phyloP scores from a whole-genome alignment of 1,140 invertebrate genomes.

The Lerema accius region DNA sequence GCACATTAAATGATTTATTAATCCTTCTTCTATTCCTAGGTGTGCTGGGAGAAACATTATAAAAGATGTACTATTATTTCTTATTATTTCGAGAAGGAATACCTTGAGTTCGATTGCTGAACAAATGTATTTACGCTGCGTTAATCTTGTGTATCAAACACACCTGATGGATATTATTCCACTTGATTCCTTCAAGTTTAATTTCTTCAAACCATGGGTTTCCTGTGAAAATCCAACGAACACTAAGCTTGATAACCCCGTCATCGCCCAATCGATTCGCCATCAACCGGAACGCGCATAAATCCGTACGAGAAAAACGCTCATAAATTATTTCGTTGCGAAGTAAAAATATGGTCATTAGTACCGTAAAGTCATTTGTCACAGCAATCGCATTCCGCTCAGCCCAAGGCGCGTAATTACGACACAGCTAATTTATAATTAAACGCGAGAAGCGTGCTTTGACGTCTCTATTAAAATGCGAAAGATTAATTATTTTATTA shows the following conservation, averaged over 20 bases:
- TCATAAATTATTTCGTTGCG: conserved; percentile 35
- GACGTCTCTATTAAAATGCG: conserved; percentile 44
- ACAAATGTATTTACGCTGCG: too few relatives aligned
- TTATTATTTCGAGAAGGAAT: too few relatives aligned
- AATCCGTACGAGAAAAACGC: conserved; percentile 32
- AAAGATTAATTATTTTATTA: conserved; percentile 30
- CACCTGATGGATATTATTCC: too few relatives aligned
- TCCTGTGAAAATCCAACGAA: not conserved
- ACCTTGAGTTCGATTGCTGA: too few relatives aligned
- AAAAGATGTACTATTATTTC: too few relatives aligned
- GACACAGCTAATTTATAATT: conserved; percentile 42
- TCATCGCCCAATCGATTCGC: conserved; percentile 27
- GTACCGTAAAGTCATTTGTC: conserved; percentile 46
- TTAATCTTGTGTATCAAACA: too few relatives aligned
- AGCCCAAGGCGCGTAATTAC: conserved; percentile 39
- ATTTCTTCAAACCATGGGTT: not conserved
- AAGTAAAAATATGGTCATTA: conserved; percentile 47
- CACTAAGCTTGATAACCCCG: conserved; percentile 5
- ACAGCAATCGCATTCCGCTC: conserved; percentile 43
- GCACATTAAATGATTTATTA: too few relatives aligned
- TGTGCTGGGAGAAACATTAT: too few relatives aligned
- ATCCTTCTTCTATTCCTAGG: too few relatives aligned
- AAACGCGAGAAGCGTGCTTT: conserved; percentile 42
- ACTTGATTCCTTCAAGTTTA: too few relatives aligned
- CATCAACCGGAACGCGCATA: conserved; percentile 8